Evolutionary conservation across 2,113 vertebrate species (phyloP).

Genomic region (Tricholaema leucomelas): DNA sequence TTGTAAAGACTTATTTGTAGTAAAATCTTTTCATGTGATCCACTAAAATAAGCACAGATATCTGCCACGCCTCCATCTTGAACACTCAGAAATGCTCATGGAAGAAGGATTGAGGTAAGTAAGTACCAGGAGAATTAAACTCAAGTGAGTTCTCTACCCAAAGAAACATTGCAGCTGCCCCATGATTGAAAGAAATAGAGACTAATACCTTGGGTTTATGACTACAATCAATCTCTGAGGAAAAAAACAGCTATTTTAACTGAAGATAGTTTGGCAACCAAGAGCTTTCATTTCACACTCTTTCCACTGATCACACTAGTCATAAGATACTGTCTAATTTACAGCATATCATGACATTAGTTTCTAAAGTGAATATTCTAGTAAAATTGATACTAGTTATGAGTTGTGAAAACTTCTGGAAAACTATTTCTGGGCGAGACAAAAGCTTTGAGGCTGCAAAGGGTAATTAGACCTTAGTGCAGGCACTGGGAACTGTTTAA

Average conservation of each 20-base stretch:
- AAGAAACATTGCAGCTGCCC: neutral
- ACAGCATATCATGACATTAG: neutral
- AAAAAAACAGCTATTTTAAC: neutral
- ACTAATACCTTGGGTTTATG: neutral
- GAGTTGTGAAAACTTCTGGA: neutral
- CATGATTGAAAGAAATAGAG: accelerated
- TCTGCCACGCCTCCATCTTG: neutral
- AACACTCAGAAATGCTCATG: neutral
- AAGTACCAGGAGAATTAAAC: neutral
- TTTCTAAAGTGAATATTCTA: neutral
- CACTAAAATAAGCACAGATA: neutral
- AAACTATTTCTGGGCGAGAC: neutral
- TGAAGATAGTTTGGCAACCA: neutral
- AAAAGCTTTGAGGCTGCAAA: neutral
- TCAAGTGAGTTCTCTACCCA: neutral
- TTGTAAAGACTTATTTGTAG: neutral
- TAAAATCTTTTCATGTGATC: neutral
- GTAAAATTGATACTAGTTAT: neutral
- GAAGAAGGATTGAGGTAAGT: neutral
- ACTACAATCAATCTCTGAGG: neutral
- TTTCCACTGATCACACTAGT: neutral
- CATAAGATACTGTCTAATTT: neutral
- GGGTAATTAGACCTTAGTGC: neutral
- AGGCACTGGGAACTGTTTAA: neutral
- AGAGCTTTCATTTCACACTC: neutral